Conservation (phyloP, 2,888 invertebrate species). For the Plagiodera versicolora region DNA sequence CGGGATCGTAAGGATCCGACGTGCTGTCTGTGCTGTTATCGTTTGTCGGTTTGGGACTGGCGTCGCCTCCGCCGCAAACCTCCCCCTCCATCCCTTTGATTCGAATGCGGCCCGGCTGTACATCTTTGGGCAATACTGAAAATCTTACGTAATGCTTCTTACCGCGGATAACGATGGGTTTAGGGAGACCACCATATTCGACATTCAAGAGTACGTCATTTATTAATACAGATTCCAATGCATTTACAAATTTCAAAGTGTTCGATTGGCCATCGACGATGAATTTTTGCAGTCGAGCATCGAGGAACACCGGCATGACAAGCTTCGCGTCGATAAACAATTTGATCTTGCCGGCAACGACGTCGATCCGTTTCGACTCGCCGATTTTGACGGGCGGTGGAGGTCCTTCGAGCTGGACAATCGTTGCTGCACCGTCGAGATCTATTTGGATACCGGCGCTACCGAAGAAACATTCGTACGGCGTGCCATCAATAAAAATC, state of each 20-base stretch:
- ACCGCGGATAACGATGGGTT: conserved; percentile 72
- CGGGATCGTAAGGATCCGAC: conserved; percentile 45
- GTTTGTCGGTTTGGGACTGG: conserved; percentile 31
- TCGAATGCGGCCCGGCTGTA: conserved; percentile 70
- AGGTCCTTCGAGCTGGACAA: conserved; percentile 84
- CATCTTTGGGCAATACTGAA: conserved; percentile 73
- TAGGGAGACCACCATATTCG: conserved; percentile 83
- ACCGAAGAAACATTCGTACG: conserved; percentile 92
- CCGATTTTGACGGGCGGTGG: conserved; percentile 94
- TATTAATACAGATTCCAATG: conserved; percentile 73
- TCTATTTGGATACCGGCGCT: conserved; percentile 82
- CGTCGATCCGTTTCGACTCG: conserved; percentile 71
- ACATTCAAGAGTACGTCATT: conserved; percentile 78
- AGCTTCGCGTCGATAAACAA: conserved; percentile 79
- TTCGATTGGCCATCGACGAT: conserved; percentile 71
- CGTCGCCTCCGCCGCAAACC: background rate
- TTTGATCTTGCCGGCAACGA: conserved; percentile 83
- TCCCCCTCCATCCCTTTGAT: conserved; percentile 74
- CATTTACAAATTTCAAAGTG: conserved; percentile 79
- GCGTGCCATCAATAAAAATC: conserved; percentile 83
- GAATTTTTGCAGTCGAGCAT: conserved; percentile 81
- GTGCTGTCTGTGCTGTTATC: conserved; percentile 39
- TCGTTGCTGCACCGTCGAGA: conserved; percentile 75
- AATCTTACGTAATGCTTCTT: conserved; percentile 80
- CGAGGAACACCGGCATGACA: conserved; percentile 79